Percentiles rank a stretch among this genome's conserved stretches.
Evolutionary conservation across 2,888 invertebrate species (phyloP).

Genomic region (Drosophila eohydei): DNA sequence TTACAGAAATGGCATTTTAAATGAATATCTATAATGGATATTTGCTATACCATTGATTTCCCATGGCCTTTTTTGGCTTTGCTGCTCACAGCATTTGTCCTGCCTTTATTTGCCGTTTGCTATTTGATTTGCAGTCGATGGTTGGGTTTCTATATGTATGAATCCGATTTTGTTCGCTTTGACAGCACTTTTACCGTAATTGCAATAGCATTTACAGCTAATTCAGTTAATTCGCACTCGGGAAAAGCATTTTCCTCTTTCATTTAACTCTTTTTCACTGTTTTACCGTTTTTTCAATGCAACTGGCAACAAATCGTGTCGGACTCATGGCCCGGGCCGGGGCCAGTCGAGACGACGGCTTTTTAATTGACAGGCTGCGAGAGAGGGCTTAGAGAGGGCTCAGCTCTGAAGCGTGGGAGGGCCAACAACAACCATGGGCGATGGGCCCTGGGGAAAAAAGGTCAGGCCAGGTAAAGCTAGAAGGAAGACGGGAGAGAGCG

Average conservation of each 20-base stretch:
- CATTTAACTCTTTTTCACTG: slow-evolving; percentile 16
- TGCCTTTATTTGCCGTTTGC: background rate
- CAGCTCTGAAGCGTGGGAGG: slow-evolving; percentile 48
- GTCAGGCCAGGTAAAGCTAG: slow-evolving; percentile 46
- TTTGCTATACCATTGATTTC: background rate
- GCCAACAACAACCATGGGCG: slow-evolving; percentile 25
- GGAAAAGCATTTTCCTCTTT: slow-evolving; percentile 35
- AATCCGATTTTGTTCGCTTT: slow-evolving; percentile 16
- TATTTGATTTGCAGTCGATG: slow-evolving; percentile 6
- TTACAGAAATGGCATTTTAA: background rate
- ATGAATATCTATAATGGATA: background rate
- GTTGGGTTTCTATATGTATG: slow-evolving; percentile 7
- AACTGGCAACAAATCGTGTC: slow-evolving; percentile 69
- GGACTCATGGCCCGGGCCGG: slow-evolving; percentile 53
- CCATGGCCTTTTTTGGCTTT: background rate
- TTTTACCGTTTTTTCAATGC: slow-evolving; percentile 19
- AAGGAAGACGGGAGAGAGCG: slow-evolving; percentile 3
- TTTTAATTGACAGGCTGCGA: slow-evolving; percentile 69
- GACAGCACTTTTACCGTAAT: slow-evolving; percentile 54
- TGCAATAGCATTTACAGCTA: slow-evolving; percentile 61
- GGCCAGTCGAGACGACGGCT: slow-evolving; percentile 57
- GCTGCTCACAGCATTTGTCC: background rate
- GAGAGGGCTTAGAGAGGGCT: slow-evolving; percentile 15
- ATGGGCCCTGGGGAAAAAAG: slow-evolving; percentile 48
- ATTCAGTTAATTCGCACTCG: slow-evolving; percentile 71